Percentiles rank a stretch among this genome's conserved stretches.
phyloP scores from a whole-genome alignment of 2,888 invertebrate species.

The Nesidiocoris tenuis region DNA sequence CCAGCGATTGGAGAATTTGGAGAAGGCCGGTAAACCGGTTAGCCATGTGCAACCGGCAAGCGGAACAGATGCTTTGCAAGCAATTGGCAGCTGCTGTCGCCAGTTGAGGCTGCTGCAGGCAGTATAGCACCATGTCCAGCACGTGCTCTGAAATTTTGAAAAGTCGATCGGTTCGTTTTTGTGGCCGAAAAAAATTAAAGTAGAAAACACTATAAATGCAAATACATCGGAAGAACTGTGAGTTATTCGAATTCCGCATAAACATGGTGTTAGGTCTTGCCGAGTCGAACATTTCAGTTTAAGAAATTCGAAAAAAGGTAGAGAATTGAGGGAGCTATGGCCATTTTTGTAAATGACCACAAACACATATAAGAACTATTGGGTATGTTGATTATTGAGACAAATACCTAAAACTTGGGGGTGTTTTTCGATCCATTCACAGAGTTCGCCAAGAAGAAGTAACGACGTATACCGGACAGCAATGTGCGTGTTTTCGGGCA shows the following conservation, averaged over 20 bases:
- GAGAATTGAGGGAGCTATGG: too few species aligned
- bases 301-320: too few species aligned
- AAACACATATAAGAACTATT: too few species aligned
- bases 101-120: constrained; percentile 70
- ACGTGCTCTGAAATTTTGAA: constrained; percentile 76
- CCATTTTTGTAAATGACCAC: constrained; percentile 12
- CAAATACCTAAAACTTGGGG: constrained; percentile 69
- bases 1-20: constrained; percentile 71
- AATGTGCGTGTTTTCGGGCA: constrained; percentile 77
- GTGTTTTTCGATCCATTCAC: constrained; percentile 93
- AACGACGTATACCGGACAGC: constrained; percentile 88
- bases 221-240: too few species aligned
- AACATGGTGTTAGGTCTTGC: too few species aligned
- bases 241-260: too few species aligned
- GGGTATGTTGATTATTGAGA: too few species aligned
- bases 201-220: too few species aligned
- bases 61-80: constrained; percentile 79
- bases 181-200: too few species aligned
- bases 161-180: too few species aligned
- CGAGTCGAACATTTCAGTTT: too few species aligned
- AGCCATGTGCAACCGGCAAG: constrained; percentile 77
- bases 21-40: constrained; percentile 71
- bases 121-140: constrained; percentile 73
- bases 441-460: constrained; percentile 81
- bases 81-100: constrained; percentile 80